phyloP scores from a whole-genome alignment of 1,140 invertebrate species.

The Aphelinus certus region DNA sequence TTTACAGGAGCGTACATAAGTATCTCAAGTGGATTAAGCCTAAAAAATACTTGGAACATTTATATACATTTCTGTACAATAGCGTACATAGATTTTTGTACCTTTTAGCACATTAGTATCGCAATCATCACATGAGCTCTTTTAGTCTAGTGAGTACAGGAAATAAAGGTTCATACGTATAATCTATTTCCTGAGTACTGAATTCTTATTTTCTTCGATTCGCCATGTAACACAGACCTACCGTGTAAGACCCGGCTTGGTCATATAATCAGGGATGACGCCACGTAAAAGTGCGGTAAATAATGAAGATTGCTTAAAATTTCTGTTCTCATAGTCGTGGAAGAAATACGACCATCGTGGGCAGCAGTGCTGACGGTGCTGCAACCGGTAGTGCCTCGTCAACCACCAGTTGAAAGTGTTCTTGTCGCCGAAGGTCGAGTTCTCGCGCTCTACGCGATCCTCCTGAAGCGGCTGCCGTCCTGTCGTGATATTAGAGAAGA shows the following conservation, averaged over 20 bases:
- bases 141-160: conserved; percentile 10
- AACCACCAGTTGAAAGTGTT: conserved; percentile 60
- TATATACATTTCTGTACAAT: too few relatives aligned
- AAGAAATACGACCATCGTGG: conserved; percentile 61
- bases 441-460: conserved; percentile 63
- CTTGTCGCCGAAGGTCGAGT: conserved; percentile 63
- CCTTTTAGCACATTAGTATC: neutral
- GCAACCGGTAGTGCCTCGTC: conserved; percentile 61
- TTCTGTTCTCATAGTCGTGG: conserved; percentile 50
- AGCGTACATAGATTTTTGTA: too few relatives aligned
- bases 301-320: neutral
- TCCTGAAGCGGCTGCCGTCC: conserved; percentile 63
- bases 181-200: neutral
- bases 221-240: too few relatives aligned
- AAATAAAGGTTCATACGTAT: conserved; percentile 15
- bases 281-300: neutral
- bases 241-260: too few relatives aligned
- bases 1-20: too few relatives aligned
- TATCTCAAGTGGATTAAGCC: too few relatives aligned
- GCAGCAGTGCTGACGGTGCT: conserved; percentile 58
- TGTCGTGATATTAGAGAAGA: conserved; percentile 65
- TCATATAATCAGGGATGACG: too few relatives aligned
- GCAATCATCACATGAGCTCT: conserved; percentile 4
- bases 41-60: too few relatives aligned
- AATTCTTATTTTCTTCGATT: conserved; percentile 1